Conservation (phyloP, 2,797 vertebrate genomes). For the Echeneis naucrates region DNA sequence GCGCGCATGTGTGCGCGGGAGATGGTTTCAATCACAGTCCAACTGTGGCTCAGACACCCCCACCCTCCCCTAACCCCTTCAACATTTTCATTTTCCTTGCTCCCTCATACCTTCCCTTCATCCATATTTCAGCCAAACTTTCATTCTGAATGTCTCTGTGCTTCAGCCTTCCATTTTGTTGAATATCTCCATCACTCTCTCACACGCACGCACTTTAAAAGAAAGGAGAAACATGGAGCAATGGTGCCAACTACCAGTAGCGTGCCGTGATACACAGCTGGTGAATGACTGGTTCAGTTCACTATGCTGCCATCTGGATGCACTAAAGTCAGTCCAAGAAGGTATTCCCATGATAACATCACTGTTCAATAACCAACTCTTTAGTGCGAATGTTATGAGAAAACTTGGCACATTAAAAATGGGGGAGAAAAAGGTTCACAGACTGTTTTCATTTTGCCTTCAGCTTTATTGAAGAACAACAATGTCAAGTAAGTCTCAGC, state of each 20-base stretch:
- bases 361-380: background rate
- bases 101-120: constrained; percentile 29
- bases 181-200: constrained; percentile 14
- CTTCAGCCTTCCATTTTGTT: constrained; percentile 27
- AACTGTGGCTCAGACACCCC: constrained; percentile 32
- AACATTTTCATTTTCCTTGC: constrained; percentile 20
- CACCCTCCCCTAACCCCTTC: background rate
- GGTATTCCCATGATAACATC: constrained; percentile 18
- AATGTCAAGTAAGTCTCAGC: constrained; percentile 84
- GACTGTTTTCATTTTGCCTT: constrained; percentile 60
- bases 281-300: constrained; percentile 3
- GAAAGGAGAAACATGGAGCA: background rate
- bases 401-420: background rate
- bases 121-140: constrained; percentile 35
- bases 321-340: constrained; percentile 3
- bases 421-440: background rate
- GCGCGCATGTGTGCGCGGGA: too few relatives aligned
- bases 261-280: background rate
- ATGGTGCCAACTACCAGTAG: constrained; percentile 36
- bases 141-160: constrained; percentile 15
- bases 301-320: constrained; percentile 6
- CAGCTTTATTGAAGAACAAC: constrained; percentile 86
- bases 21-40: constrained; percentile 81
- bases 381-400: background rate
- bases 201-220: constrained; percentile 7